These are phyloP conservation scores for Stegodyphus mimosarum DNA, from an alignment of 1,140 invertebrate species.

Conservation along the genomic window DNA sequence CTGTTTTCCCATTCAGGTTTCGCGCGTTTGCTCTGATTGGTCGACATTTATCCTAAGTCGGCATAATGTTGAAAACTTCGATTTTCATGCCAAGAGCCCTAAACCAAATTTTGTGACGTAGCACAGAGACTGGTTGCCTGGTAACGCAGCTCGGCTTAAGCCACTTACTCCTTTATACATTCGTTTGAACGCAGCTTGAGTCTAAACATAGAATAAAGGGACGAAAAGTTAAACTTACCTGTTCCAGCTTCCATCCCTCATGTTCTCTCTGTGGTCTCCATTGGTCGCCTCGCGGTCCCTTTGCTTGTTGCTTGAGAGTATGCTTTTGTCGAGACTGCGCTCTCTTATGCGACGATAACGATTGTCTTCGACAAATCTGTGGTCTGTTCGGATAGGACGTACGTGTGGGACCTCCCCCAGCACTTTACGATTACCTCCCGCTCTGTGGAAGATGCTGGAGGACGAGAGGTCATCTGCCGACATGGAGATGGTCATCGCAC, in stretches of 20 bases:
- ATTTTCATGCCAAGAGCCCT: too few species aligned
- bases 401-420: background rate
- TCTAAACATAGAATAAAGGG: too few species aligned
- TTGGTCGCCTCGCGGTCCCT: background rate
- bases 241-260: conserved; percentile 32
- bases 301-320: background rate
- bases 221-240: conserved; percentile 7
- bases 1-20: too few species aligned
- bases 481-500: conserved; percentile 54
- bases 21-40: too few species aligned
- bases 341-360: conserved; percentile 12
- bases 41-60: too few species aligned
- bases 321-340: background rate
- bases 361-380: conserved; percentile 13
- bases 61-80: too few species aligned
- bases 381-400: background rate
- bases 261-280: background rate
- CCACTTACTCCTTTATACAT: too few species aligned
- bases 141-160: too few species aligned
- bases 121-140: too few species aligned
- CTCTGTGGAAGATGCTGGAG: background rate
- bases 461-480: conserved; percentile 43
- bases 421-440: background rate
- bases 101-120: too few species aligned
- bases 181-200: too few species aligned